Base-by-base conservation (phyloP, 1,140 invertebrate genomes). In the Vollenhovia emeryi region DNA sequence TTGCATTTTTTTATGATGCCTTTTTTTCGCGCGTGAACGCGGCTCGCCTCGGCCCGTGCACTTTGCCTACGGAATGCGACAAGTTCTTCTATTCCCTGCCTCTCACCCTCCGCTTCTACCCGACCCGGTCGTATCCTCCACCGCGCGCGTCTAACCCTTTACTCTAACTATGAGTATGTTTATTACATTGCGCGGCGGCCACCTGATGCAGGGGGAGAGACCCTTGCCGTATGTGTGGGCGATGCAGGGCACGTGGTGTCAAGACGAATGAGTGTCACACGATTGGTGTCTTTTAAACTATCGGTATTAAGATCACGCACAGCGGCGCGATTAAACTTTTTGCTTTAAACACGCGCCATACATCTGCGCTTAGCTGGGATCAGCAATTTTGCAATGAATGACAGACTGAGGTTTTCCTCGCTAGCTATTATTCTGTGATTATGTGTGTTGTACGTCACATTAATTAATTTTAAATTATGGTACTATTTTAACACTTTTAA, bases 1-100 rank as follows among this genome's bases (percentile, higher is more conserved):
- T 93, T 92, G 90, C 89, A 91, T 91, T 93, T 93, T 92, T 92
- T 93, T 91, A 87, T 76, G 27, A 84, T 84, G 79, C 64, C 88
- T 87, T 90, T 88, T 92, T 90, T 85, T 74, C 79, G 64, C 85
- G 59, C 59, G 62, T 69, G 60, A 57, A 69, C 82, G 62, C 83
- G 52, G 74, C 75, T 89, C 68, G 36, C 60, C 71, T 62, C 66
- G 89, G 66, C 82, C 66, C 59, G 84, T 92, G 87, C 87, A 91
- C 88, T 92, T 91, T 91, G 91, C 90, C 90, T 91, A 92, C 86
- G 71, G 86, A 91, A 86, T 85, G 88, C 85, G 88, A 89, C 87
- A 84, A 68, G 83, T 78, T 79, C 82, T 73, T 89, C 88, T 86
- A 59, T 79, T 48, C 76, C n/a, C 76, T 66, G 43, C 30, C 59